Percentiles rank a stretch among this genome's conserved stretches.
phyloP scores from a whole-genome alignment of 2,888 invertebrate species.

The Calameuta pallipes region DNA sequence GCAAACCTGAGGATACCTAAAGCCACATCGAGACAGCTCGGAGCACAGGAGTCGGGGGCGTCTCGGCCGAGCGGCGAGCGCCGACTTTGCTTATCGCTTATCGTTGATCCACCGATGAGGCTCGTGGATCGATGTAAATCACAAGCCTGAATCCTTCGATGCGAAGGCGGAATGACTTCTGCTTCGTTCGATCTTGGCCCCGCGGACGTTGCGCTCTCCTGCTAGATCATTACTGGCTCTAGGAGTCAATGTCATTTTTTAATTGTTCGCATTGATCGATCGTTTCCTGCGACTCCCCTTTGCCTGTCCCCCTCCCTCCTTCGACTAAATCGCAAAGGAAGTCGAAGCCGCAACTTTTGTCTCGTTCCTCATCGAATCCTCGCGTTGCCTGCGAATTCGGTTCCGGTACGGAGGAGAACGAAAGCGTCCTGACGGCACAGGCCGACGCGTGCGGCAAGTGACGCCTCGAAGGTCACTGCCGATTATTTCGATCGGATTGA shows the following conservation, averaged over 20 bases:
- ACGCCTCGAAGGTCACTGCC: neutral
- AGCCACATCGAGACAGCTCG: constrained; percentile 1
- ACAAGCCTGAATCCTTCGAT: constrained; percentile 31
- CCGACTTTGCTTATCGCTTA: too few relatives aligned
- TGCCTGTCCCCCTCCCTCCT: neutral
- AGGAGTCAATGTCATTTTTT: constrained; percentile 12
- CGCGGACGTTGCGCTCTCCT: constrained; percentile 19
- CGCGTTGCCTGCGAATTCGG: neutral
- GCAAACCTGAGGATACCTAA: too few relatives aligned
- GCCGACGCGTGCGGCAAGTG: neutral
- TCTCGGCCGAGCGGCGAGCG: neutral
- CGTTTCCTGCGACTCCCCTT: neutral
- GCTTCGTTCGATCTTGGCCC: constrained; percentile 18
- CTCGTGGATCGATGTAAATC: constrained; percentile 49
- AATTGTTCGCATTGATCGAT: constrained; percentile 36
- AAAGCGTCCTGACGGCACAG: neutral
- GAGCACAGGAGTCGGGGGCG: constrained; percentile 34
- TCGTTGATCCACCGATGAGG: neutral
- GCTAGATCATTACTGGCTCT: constrained; percentile 33
- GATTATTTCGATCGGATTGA: constrained; percentile 30
- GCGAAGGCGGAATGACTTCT: neutral
- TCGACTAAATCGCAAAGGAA: constrained; percentile 28
- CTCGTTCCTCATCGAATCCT: constrained; percentile 15
- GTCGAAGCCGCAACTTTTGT: constrained; percentile 36
- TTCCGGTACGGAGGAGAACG: neutral